phyloP scores from a whole-genome alignment of 2,113 vertebrate species.

The Nematolebias whitei region DNA sequence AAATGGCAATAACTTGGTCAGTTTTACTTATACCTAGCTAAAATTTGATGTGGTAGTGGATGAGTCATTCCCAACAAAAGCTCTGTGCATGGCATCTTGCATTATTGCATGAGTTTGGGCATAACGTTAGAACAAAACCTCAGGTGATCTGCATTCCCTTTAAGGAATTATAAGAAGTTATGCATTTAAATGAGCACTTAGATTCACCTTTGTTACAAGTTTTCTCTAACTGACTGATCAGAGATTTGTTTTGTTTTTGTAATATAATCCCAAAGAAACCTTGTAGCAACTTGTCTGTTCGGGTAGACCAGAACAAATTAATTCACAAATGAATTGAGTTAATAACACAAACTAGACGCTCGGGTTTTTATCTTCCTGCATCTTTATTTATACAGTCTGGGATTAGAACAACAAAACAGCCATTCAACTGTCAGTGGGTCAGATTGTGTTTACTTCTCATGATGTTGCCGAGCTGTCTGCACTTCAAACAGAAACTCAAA shows the following conservation, averaged over 20 bases:
- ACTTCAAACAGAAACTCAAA: too few species aligned
- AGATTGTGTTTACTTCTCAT: slow-evolving; percentile 11
- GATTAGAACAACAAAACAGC: slow-evolving; percentile 41
- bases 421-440: slow-evolving; percentile 36
- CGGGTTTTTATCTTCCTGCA: slow-evolving; percentile 44
- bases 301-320: slow-evolving; percentile 43
- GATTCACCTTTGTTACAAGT: slow-evolving; percentile 5
- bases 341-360: slow-evolving; percentile 54
- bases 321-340: slow-evolving; percentile 55
- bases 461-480: not conserved
- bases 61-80: too few species aligned
- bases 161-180: not conserved
- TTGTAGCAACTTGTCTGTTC: slow-evolving; percentile 28
- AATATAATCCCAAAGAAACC: slow-evolving; percentile 38
- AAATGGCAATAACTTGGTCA: too few species aligned
- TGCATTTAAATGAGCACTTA: slow-evolving; percentile 19
- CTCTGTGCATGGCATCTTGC: too few species aligned
- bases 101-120: too few species aligned
- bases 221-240: slow-evolving; percentile 1
- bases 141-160: too few species aligned
- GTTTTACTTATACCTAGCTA: too few species aligned
- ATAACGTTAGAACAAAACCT: too few species aligned
- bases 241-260: slow-evolving; percentile 31
- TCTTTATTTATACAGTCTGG: slow-evolving; percentile 51
- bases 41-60: too few species aligned